Evolutionary conservation across 1,140 invertebrate species (phyloP).

Genomic region (Anagrus nilaparvatae): DNA sequence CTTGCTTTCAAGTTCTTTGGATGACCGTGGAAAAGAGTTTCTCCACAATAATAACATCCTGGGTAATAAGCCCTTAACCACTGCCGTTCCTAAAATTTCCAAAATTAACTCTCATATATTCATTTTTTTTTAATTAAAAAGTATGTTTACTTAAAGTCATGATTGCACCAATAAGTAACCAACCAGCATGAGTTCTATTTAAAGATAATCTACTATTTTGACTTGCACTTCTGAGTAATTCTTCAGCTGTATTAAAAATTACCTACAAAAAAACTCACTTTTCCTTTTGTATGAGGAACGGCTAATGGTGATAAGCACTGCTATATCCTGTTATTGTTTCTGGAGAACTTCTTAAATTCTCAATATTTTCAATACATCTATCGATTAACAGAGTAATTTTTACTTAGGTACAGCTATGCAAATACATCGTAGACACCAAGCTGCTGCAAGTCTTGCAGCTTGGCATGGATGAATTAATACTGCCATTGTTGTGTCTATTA

Average conservation of each 20-base stretch:
- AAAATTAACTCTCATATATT: too few relatives aligned
- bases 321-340: slow-evolving; percentile 93
- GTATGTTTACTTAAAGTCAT: slow-evolving; percentile 75
- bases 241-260: slow-evolving; percentile 96
- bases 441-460: slow-evolving; percentile 81
- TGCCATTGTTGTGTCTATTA: slow-evolving; percentile 52
- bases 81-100: slow-evolving; percentile 60
- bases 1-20: slow-evolving; percentile 93
- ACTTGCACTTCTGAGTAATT: slow-evolving; percentile 89
- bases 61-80: slow-evolving; percentile 80
- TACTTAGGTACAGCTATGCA: slow-evolving; percentile 89
- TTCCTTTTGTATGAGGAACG: slow-evolving; percentile 92
- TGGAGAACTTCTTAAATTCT: slow-evolving; percentile 80
- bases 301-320: slow-evolving; percentile 87
- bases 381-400: slow-evolving; percentile 87
- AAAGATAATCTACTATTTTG: slow-evolving; percentile 92
- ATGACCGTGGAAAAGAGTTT: slow-evolving; percentile 92
- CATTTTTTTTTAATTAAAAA: too few relatives aligned
- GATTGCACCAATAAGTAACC: slow-evolving; percentile 92
- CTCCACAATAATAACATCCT: slow-evolving; percentile 93
- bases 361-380: slow-evolving; percentile 74
- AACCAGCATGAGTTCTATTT: slow-evolving; percentile 91
- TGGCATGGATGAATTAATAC: slow-evolving; percentile 88
- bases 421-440: slow-evolving; percentile 88
- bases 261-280: slow-evolving; percentile 60